phyloP scores from a whole-genome alignment of 2,797 vertebrate genomes.

The Chelidonichthys spinosus region DNA sequence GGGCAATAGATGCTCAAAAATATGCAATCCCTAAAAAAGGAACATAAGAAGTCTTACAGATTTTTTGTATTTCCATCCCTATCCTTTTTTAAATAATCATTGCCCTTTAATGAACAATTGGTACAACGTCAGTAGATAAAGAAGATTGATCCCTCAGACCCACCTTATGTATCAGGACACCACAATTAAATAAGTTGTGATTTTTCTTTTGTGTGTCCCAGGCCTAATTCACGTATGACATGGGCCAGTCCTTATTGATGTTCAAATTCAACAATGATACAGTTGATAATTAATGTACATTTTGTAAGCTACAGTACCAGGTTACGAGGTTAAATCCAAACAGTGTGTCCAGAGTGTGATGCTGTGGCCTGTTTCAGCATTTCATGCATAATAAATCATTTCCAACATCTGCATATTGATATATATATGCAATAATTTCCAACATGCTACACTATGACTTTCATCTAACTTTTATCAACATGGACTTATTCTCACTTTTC shows the following conservation, averaged over 20 bases:
- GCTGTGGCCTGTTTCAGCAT: slow-evolving; percentile 26
- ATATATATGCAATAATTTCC: too few relatives aligned
- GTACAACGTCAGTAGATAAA: not conserved
- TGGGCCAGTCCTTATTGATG: not conserved
- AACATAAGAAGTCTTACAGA: not conserved
- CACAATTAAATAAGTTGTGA: not conserved
- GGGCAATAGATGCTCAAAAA: not conserved
- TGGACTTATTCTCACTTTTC: too few relatives aligned
- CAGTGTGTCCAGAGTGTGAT: slow-evolving; percentile 5
- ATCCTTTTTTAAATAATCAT: not conserved
- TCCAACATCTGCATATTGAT: slow-evolving; percentile 22
- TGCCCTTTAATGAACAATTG: not conserved
- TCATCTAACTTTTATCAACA: too few relatives aligned
- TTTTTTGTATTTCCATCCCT: not conserved
- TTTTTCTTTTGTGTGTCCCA: not conserved
- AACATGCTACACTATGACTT: too few relatives aligned
- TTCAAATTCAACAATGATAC: not conserved
- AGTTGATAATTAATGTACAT: not conserved
- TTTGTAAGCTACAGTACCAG: not conserved
- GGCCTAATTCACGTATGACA: not conserved
- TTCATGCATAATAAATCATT: slow-evolving; percentile 55
- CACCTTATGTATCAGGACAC: not conserved
- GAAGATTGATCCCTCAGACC: not conserved
- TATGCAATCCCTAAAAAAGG: not conserved
- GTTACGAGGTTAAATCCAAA: slow-evolving; percentile 19